phyloP scores from a whole-genome alignment of 2,888 invertebrate species.

The Opisthograptis luteolata region DNA sequence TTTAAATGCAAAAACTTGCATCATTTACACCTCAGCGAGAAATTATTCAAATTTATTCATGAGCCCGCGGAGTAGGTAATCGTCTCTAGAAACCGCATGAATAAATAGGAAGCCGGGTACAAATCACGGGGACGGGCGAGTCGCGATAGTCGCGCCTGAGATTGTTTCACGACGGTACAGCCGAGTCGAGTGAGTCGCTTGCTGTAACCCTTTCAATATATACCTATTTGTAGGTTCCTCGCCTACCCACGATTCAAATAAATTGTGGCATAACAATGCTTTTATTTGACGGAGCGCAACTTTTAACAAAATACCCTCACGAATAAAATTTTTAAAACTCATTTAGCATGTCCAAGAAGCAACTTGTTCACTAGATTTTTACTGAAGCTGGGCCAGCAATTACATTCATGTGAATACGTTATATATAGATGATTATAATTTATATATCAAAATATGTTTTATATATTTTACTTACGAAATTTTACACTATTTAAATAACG shows the following conservation, averaged over 20 bases:
- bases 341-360: too few species aligned
- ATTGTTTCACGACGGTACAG: constrained; percentile 41
- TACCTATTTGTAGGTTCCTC: not conserved
- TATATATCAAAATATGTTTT: too few species aligned
- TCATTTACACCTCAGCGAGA: constrained; percentile 76
- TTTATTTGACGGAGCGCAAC: too few species aligned
- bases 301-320: too few species aligned
- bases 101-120: constrained; percentile 77
- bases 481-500: too few species aligned
- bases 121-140: constrained; percentile 64
- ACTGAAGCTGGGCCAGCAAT: not conserved
- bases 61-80: constrained; percentile 75
- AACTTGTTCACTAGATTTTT: too few species aligned
- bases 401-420: not conserved
- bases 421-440: too few species aligned
- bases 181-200: constrained; percentile 6
- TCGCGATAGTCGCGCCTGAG: constrained; percentile 44
- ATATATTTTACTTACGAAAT: too few species aligned
- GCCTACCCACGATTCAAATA: not conserved
- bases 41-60: constrained; percentile 82
- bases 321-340: too few species aligned
- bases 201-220: constrained; percentile 9
- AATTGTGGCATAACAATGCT: too few species aligned
- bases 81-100: constrained; percentile 76
- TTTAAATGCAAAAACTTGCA: constrained; percentile 80